Conservation (phyloP, 2,113 vertebrate genomes). For the Chionis minor region DNA sequence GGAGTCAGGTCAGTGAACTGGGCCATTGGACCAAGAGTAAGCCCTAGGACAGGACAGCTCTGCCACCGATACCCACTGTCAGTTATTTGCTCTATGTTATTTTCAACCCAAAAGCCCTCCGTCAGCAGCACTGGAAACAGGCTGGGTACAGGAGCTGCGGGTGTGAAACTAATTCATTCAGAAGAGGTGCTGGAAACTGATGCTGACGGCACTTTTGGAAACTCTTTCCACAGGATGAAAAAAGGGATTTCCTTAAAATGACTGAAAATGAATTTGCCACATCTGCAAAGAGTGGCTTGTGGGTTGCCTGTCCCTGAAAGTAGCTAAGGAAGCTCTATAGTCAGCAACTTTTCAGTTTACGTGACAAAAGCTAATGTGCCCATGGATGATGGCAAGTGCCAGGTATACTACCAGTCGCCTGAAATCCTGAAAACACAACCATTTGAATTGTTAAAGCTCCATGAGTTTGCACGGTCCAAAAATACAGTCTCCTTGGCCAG, state of each 20-base stretch:
- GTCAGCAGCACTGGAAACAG: neutral
- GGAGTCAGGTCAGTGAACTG: neutral
- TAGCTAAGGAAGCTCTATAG: neutral
- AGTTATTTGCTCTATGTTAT: neutral
- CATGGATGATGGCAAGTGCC: neutral
- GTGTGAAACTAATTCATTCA: neutral
- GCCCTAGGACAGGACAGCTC: neutral
- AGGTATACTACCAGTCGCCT: neutral
- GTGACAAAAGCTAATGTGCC: neutral
- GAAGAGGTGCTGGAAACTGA: conserved; percentile 17
- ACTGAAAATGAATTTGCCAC: conserved; percentile 27
- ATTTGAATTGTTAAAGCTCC: conserved; percentile 2
- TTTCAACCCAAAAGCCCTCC: neutral
- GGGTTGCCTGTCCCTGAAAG: neutral
- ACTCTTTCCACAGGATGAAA: neutral
- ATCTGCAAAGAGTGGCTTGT: neutral
- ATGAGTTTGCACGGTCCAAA: neutral
- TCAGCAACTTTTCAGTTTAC: neutral
- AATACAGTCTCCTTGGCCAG: neutral
- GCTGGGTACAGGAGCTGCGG: neutral
- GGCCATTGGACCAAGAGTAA: neutral
- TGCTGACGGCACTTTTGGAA: neutral
- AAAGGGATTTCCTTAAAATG: conserved; percentile 27
- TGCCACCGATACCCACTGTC: neutral
- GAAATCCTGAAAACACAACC: neutral